A percentile compares a stretch with the other conserved stretches of the same genome.
Evolutionary conservation across 2,113 vertebrate species (phyloP).

Genomic region (human (Homo sapiens)): DNA sequence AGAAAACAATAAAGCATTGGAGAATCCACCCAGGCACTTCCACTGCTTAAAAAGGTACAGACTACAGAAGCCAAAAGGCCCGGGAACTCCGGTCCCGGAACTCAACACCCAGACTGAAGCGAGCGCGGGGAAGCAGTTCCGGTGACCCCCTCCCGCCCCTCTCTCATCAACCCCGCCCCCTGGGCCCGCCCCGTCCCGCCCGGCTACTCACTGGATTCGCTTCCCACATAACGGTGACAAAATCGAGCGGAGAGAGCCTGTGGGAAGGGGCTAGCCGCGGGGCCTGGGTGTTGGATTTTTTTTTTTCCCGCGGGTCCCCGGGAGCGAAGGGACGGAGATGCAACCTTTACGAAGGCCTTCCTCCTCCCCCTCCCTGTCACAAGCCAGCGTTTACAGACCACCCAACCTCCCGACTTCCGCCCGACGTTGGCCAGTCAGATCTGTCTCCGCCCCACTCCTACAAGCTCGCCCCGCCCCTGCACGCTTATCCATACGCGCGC

Average conservation of each 20-base stretch:
- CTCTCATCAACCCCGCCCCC: constrained; percentile 61
- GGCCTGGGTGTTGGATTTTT: background rate
- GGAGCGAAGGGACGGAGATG: background rate
- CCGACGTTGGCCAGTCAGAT: constrained; percentile 37
- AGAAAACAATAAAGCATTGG: background rate
- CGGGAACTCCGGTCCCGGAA: background rate
- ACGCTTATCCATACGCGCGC: background rate
- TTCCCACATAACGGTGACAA: constrained; percentile 77
- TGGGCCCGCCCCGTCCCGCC: constrained; percentile 64
- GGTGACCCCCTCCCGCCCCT: constrained; percentile 35
- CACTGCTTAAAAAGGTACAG: background rate
- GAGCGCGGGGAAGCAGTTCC: background rate
- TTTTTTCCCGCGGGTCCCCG: background rate
- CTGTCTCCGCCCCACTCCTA: constrained; percentile 5
- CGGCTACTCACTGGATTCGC: constrained; percentile 76
- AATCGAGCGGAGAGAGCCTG: constrained; percentile 63
- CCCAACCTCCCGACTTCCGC: constrained; percentile 67
- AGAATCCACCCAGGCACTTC: background rate
- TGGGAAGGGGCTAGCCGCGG: constrained; percentile 33
- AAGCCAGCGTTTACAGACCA: constrained; percentile 39
- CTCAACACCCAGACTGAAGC: background rate
- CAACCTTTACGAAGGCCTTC: background rate
- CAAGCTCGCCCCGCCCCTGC: background rate
- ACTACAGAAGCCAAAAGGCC: background rate
- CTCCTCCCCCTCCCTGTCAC: constrained; percentile 45